Conservation (phyloP, 64 coral and sea anemone species). For the Stylophora pistillata region DNA sequence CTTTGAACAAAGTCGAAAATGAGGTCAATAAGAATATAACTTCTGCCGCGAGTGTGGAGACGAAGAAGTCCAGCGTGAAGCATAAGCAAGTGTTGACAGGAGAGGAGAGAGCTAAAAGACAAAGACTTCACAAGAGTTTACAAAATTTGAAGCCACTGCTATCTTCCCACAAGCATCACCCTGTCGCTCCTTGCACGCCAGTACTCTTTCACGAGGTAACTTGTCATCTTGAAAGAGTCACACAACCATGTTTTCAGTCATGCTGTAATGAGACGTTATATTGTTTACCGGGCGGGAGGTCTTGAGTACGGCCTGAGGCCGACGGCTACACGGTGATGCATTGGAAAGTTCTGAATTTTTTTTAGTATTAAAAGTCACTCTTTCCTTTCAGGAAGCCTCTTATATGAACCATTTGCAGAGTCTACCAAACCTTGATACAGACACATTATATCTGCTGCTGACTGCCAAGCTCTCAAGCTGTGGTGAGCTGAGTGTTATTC, state of each 20-base stretch:
- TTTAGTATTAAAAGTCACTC: not conserved
- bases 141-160: conserved; percentile 69
- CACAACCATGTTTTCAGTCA: not conserved
- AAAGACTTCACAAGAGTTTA: conserved; percentile 69
- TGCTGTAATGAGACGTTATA: no score
- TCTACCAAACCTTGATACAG: conserved; percentile 52
- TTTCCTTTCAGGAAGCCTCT: conserved; percentile 70
- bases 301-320: no score
- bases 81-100: conserved; percentile 42
- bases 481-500: conserved; percentile 59
- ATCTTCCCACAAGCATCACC: conserved; percentile 24
- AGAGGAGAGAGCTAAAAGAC: conserved; percentile 68
- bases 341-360: no score
- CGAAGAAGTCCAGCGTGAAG: conserved; percentile 22
- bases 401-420: conserved; percentile 50
- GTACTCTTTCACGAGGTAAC: conserved; percentile 82
- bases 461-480: conserved; percentile 56
- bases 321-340: no score
- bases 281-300: no score
- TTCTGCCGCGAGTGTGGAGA: not conserved
- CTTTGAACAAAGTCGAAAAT: not conserved
- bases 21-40: conserved; percentile 3
- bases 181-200: conserved; percentile 62
- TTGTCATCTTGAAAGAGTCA: not conserved
- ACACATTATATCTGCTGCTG: conserved; percentile 55